Evolutionary conservation across 2,113 vertebrate species (phyloP).

Genomic region (Rafetus swinhoei): DNA sequence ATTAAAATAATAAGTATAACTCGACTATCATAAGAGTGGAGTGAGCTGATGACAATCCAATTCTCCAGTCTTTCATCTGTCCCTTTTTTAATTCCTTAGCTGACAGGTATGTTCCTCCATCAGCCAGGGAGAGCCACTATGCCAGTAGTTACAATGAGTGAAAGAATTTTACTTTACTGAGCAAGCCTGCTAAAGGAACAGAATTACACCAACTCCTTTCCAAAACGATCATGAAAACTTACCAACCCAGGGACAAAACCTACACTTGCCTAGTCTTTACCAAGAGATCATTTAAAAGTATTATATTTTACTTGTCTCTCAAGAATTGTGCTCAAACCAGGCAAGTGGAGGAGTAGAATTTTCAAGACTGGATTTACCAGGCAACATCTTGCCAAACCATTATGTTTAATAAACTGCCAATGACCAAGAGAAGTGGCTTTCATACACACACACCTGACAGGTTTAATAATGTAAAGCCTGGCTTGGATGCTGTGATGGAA

Average conservation of each 20-base stretch:
- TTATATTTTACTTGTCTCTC: background rate
- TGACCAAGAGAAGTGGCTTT: background rate
- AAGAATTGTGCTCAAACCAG: background rate
- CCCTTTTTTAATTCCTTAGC: background rate
- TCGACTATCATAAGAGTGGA: background rate
- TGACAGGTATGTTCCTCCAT: background rate
- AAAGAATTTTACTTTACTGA: background rate
- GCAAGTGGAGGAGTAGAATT: background rate
- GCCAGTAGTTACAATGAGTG: background rate
- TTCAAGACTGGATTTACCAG: background rate
- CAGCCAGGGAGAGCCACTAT: background rate
- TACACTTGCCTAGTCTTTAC: background rate
- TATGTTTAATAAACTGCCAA: background rate
- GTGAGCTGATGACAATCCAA: background rate
- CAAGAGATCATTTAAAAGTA: background rate
- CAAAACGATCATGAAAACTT: background rate
- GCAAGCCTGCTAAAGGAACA: background rate
- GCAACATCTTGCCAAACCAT: background rate
- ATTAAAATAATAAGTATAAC: background rate
- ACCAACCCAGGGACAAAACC: background rate
- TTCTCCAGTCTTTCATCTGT: background rate
- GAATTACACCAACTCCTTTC: background rate
- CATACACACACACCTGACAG: fast-evolving
- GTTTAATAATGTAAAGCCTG: background rate
- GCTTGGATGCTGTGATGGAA: background rate